Conservation (phyloP, 2,113 vertebrate genomes). For the Gasterosteus aculeatus region DNA sequence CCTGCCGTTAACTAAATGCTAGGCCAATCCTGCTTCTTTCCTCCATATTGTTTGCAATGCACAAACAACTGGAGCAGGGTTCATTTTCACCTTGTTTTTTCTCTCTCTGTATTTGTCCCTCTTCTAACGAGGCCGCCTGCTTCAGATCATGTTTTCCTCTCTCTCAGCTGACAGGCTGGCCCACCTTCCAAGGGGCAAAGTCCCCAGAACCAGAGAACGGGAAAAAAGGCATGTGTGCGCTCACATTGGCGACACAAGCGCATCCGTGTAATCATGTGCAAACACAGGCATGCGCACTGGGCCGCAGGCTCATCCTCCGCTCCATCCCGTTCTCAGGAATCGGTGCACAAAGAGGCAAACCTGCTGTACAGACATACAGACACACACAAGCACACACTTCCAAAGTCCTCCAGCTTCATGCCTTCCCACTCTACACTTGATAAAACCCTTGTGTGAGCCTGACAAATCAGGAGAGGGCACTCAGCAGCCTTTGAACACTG, state of each 20-base stretch:
- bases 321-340: not conserved
- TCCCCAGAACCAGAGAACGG: conserved; percentile 44
- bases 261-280: conserved; percentile 54
- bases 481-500: conserved; percentile 75
- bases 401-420: conserved; percentile 56
- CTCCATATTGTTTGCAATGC: conserved; percentile 43
- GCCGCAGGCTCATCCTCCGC: conserved; percentile 12
- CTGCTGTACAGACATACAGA: conserved; percentile 23
- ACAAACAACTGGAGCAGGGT: conserved; percentile 67
- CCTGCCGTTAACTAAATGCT: conserved; percentile 20
- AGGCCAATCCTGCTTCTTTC: conserved; percentile 26
- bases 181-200: conserved; percentile 75
- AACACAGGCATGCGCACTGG: conserved; percentile 37
- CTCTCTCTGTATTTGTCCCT: conserved; percentile 50
- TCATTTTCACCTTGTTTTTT: conserved; percentile 60
- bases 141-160: conserved; percentile 59
- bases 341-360: conserved; percentile 5
- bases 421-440: conserved; percentile 65
- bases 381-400: conserved; percentile 45
- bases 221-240: conserved; percentile 41
- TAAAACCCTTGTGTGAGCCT: conserved; percentile 70
- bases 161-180: conserved; percentile 77
- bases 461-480: conserved; percentile 76
- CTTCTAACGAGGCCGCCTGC: conserved; percentile 41
- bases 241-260: conserved; percentile 12